Base-by-base conservation (phyloP, 2,888 invertebrate genomes). In the Dimorphilus gyrociliatus region DNA sequence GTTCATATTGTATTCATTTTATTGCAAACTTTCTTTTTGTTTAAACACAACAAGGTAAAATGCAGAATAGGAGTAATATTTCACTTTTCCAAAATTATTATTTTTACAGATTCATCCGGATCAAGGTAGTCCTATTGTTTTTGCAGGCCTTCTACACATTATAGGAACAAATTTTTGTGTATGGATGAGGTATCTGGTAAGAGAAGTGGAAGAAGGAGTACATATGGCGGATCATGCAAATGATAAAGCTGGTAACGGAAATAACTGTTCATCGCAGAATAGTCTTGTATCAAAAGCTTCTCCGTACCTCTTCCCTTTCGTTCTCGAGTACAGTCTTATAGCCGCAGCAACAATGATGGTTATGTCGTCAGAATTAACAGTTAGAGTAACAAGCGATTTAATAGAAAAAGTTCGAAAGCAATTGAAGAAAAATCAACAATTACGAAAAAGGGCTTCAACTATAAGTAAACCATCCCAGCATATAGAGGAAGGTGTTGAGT, bases 11-110 rank as follows among this genome's bases (percentile, higher is more conserved):
- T 88, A 44, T 92, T 92, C 66, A 86, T 88, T 23, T 90, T 90
- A 55, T 85, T 88, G 76, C 92, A 92, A 67, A 90, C 92, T 79
- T 92, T 90, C 61, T 90, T 90, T 64, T 84, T 92, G 60, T 90
- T 92, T 67, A 88, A 90, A 80, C 88, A 90, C 63, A 85, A 88
- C 41, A 72, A 86, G 70, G 90, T 90, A 71, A 74, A 76, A 67
- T 38, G 12, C 35, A 2, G 10, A 19, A 5, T 18, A 14, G 16
- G 3, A 17, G 8, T 31, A 12, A n/a, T 12, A 8, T 29, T 21
- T 14, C 4, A 15, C 3, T 19, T 12, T 7, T 35, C 48, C 72
- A 27, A 68, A 92, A 90, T 67, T 92, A 46, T 85, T 90, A 57
- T 92, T 94, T 45, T 25, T 7, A 25, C 2, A 25, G 8, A 25